Evolutionary conservation across 2,888 invertebrate genomes (phyloP), one percentile per base, ranked within the genome.

Genomic region (Poecilus cupreus): DNA sequence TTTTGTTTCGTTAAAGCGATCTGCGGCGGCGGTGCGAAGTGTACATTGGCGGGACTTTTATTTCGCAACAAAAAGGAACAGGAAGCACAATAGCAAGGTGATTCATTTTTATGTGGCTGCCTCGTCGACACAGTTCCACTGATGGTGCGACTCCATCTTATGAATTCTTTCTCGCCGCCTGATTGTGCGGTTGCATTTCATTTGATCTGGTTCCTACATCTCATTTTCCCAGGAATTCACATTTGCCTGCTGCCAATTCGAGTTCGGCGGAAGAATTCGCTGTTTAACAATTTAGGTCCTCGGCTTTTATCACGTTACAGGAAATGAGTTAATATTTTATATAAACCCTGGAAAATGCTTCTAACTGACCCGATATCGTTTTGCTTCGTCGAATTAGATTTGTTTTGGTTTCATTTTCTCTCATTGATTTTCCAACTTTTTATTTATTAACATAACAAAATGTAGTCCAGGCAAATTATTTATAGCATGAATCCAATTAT

Each of bases 11-110:
- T 18, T 37, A 13, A 39, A 37, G 72, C 11, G 43, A 16, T 46
- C 46, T 11, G 68, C 64, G 32, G 32, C 32, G 32, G 13, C 64
- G 16, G 26, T 13, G 32, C 37, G 43, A 54, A 57, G 76, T 76
- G 20, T 64, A 64, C 77, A 46, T 39, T 22, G 64, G 39, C 64
- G 39, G 18, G 20, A 76, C 77, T 77, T 64, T 77, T 77, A 77
- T 77, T 64, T 22, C 24, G 26, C 77, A 77, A 77, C 77, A 77
- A 77, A 60, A 77, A 64, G 51, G 26, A 79, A 22, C 32, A 18
- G 77, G 57, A 77, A 79, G 49, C 72, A 70, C 70, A 80, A 80
- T 24, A 57, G 80, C 80, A 80, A 70, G 72, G 80, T 80, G 72
- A 80, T 80, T 80, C 80, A 70, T 72, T 72, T 80, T 80, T 80